These are phyloP conservation scores for Caenorhabditis sp. DNA, from an alignment of 2,888 invertebrate genomes.

Conservation along the genomic window DNA sequence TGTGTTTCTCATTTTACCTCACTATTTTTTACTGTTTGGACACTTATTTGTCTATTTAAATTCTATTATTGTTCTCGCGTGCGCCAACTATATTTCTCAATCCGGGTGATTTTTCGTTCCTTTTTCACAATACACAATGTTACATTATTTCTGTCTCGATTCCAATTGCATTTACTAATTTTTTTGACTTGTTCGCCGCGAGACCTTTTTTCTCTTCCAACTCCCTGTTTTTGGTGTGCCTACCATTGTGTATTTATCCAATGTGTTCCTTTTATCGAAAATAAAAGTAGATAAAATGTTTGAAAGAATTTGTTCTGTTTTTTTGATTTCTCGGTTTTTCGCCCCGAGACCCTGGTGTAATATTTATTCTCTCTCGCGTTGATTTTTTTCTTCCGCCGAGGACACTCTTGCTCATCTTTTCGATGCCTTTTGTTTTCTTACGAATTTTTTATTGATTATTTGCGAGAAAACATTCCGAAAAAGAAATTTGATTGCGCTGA, in stretches of 20 bases:
- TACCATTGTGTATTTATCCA: not conserved
- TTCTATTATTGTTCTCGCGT: not conserved
- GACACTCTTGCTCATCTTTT: no score
- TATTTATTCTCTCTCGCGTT: no score
- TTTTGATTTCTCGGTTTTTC: no score
- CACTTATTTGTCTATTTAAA: not conserved
- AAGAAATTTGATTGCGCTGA: no score
- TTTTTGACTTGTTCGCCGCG: not conserved
- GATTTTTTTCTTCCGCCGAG: no score
- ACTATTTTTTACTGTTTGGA: not conserved
- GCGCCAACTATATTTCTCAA: not conserved
- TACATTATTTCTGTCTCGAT: not conserved
- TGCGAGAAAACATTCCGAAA: no score
- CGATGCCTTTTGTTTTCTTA: no score
- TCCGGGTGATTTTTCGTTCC: conserved; percentile 1
- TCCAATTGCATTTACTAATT: not conserved
- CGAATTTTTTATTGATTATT: no score
- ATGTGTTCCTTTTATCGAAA: no score
- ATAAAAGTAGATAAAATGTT: no score
- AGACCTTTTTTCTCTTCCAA: not conserved
- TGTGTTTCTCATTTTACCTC: not conserved
- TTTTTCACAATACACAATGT: not conserved
- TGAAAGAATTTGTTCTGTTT: no score
- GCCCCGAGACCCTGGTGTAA: no score
- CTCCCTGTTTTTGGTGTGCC: not conserved